A percentile compares a stretch with the other conserved stretches of the same genome.
Conservation (phyloP, 30 jellyfish, hydroid and myxozoan genomes). For the Hydra vulgaris region DNA sequence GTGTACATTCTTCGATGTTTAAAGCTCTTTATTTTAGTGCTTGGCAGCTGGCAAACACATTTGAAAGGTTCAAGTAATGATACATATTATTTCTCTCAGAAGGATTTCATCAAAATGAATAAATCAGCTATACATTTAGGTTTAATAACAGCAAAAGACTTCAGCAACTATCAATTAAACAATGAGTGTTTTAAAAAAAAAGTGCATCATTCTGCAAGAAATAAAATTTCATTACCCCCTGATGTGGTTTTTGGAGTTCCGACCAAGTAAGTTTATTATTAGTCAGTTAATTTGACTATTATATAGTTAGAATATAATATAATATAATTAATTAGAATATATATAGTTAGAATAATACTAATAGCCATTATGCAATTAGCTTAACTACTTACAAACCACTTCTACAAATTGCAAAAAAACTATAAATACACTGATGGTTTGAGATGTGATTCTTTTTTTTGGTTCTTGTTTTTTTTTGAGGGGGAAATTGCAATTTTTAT, state of each 20-base stretch:
- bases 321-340: too few species aligned
- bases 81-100: neutral
- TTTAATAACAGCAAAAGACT: slow-evolving; percentile 83
- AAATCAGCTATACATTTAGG: slow-evolving; percentile 96
- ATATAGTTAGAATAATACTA: too few species aligned
- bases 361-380: too few species aligned
- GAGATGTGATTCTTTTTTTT: too few species aligned
- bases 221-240: slow-evolving; percentile 30
- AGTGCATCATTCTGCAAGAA: neutral
- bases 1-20: neutral
- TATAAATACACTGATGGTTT: too few species aligned
- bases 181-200: slow-evolving; percentile 30
- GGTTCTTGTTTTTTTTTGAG: too few species aligned
- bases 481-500: too few species aligned
- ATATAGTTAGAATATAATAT: too few species aligned
- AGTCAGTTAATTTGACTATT: too few species aligned
- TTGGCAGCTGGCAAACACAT: neutral
- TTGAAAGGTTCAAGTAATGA: neutral
- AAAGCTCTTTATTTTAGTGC: neutral
- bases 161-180: slow-evolving; percentile 69
- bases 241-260: slow-evolving; percentile 83
- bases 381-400: too few species aligned
- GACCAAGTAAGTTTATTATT: slow-evolving; percentile 61
- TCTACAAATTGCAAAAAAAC: too few species aligned
- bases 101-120: slow-evolving; percentile 67